Evolutionary conservation across 2,888 invertebrate species (phyloP), one percentile per base, ranked within the genome.

Genomic region (Epinotia brunnichana): DNA sequence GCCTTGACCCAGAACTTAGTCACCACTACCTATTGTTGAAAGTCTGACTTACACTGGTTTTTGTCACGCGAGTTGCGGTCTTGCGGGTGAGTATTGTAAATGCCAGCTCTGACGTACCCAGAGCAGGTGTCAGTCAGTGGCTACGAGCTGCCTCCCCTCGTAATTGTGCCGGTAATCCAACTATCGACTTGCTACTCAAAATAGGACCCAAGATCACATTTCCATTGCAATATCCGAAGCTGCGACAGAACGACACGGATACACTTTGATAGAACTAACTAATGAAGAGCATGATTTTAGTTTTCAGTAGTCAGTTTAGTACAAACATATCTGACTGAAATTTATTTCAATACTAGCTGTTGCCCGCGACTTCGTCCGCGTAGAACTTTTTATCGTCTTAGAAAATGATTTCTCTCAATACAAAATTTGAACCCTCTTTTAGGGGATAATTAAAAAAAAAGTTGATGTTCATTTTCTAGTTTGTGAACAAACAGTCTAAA

Each of bases 91-190:
- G 35, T 35, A 3, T 48, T 48, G n/a, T 48, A 15, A 53, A 61
- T 61, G 39, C 54, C 9, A 41, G 11, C 67, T 61, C 29, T 29
- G 13, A 29, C 51, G 60, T 54, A 68, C n/a, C 48, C 48, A 48
- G 48, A n/a, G 57, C 51, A 62, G 68, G 68, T 73, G 73, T 73
- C 73, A 73, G 57, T 73, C 63, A 68, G 59, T 61, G 41, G 69
- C 56, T 19, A 11, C 19, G 29, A 39, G 48, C 69, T 57, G 62
- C 68, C 72, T n/a, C 62, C 67, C 68, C 21, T 57, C 62, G 62
- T 62, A 73, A 69, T 69, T 73, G 66, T 60, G 53, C 51, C 48
- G 53, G 68, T 73, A 63, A 73, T 69, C 69, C 73, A 73, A 73
- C 69, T 73, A 73, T 63, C 63, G 63, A 35, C 29, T 48, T n/a